Base-by-base conservation (phyloP, 2,797 vertebrate genomes). In the Streptopelia turtur region DNA sequence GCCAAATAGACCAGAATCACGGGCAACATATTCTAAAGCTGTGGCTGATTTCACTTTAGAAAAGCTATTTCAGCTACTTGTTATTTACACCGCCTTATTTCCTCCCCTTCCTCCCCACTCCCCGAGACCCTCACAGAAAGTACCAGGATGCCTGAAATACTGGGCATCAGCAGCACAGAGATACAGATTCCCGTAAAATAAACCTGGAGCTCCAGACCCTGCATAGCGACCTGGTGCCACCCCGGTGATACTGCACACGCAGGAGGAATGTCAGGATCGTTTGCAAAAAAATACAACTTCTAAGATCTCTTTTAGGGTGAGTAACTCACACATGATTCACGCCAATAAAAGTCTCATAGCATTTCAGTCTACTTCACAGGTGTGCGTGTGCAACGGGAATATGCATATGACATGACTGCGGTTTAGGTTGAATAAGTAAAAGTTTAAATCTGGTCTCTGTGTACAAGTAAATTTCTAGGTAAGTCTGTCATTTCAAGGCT, bases 401-500 rank as follows among this genome's bases (percentile, higher is more conserved):
- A 33, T 31, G 50, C 43, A 25, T 25, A 24, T 27, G 63, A 69
- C 33, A 33, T 13, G 43, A 27, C 13, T 70, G 25, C 0, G 0
- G 13, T 49, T 66, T 30, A 88, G 57, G 30, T 18, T 86, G 90
- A 70, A 41, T 41, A 93, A 92, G 25, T 39, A 15, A 71, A 85
- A 25, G 76, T 75, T 81, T 93, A 76, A 64, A 90, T 78, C 47
- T 59, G 47, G 8, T 43, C 61, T 80, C 37, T 1, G 1, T 0
- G 0, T 66, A 24, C 17, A 47, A 79, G 31, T 52, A 77, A 13
- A 50, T 91, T 80, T 90, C 75, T 78, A 35, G 33, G 33, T 55
- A 78, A 69, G 4, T 64, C 64, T 71, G 49, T 61, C 35, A 49
- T 91, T 72, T 90, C 65, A 63, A 74, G 60, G n/a, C 85, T 95